A percentile compares a stretch with the other conserved stretches of the same genome.
These are phyloP conservation scores for Nudaria mundana DNA, from an alignment of 2,888 invertebrate species.

Conservation along the genomic window DNA sequence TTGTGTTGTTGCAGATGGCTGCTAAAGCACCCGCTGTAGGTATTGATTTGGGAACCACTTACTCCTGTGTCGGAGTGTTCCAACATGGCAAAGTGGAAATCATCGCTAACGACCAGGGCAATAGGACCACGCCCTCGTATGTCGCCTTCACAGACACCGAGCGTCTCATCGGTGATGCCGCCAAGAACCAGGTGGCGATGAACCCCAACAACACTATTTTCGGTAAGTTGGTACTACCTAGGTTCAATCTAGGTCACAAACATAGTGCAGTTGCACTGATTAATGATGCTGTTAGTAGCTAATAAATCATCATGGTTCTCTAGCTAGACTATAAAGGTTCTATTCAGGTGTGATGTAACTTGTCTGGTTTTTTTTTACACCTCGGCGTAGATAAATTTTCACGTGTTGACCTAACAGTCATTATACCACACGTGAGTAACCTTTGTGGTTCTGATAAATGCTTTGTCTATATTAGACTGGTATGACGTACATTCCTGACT, in stretches of 20 bases:
- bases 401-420: no score
- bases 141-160: conserved; percentile 93
- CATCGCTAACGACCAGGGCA: conserved; percentile 95
- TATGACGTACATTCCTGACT: no score
- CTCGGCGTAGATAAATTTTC: no score
- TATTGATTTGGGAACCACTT: conserved; percentile 98
- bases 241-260: background rate
- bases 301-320: no score
- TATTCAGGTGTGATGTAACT: no score
- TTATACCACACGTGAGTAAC: no score
- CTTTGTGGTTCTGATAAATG: no score
- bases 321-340: no score
- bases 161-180: conserved; percentile 91
- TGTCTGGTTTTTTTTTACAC: no score
- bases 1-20: conserved; percentile 72
- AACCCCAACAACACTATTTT: conserved; percentile 94
- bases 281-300: no score
- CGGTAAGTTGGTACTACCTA: conserved; percentile 74
- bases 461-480: no score
- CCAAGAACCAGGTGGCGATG: conserved; percentile 93
- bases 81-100: conserved; percentile 95
- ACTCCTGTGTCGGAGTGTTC: conserved; percentile 96
- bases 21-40: conserved; percentile 93
- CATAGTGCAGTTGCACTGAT: no score
- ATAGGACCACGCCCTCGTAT: conserved; percentile 92